Evolutionary conservation across 2,797 vertebrate species (phyloP).

Genomic region (Tenualosa thibaudeaui): DNA sequence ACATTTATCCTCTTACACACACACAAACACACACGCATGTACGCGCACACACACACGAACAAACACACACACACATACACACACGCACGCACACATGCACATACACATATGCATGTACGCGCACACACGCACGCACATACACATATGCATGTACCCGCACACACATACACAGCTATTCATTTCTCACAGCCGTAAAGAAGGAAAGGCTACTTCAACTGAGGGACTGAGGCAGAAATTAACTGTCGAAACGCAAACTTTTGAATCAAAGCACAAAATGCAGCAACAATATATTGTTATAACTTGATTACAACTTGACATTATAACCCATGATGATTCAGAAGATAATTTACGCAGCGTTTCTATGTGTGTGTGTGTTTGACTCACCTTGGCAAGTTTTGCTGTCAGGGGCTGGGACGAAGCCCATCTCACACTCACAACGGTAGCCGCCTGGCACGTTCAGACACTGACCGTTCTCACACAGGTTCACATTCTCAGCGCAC

Average conservation of each 20-base stretch:
- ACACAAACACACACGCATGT: neutral
- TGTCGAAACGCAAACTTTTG: neutral
- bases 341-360: neutral
- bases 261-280: neutral
- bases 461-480: slow-evolving; percentile 93
- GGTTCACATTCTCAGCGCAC: slow-evolving; percentile 88
- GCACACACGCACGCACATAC: too few relatives aligned
- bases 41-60: too few relatives aligned
- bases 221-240: neutral
- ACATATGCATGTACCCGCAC: neutral
- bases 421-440: slow-evolving; percentile 94
- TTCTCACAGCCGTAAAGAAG: neutral
- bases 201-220: neutral
- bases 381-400: slow-evolving; percentile 89
- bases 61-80: too few relatives aligned
- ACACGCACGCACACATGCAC: neutral
- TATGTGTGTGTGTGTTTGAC: neutral
- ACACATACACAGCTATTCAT: too few relatives aligned
- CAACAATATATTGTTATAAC: too few relatives aligned
- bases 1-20: neutral
- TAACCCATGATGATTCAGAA: neutral
- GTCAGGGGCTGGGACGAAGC: slow-evolving; percentile 90
- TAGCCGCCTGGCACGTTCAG: slow-evolving; percentile 90
- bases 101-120: too few relatives aligned
- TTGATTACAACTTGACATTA: neutral